A percentile compares a stretch with the other conserved stretches of the same genome.
These are phyloP conservation scores for Cephalopachus bancanus DNA, from an alignment of 2,797 vertebrate species.

Conservation along the genomic window DNA sequence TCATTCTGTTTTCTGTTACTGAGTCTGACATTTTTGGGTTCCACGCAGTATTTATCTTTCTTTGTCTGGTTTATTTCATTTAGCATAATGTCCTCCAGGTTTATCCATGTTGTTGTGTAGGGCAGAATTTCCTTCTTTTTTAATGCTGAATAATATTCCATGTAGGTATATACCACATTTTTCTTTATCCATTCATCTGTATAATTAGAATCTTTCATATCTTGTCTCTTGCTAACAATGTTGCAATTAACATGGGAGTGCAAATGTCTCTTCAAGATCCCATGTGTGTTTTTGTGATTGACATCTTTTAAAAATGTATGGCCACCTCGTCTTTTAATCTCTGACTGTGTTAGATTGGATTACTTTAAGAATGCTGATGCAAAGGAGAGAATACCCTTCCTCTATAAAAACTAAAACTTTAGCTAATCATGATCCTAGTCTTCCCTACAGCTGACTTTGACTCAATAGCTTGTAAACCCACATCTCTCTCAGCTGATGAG, in stretches of 20 bases:
- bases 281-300: neutral
- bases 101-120: neutral
- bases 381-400: neutral
- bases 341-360: neutral
- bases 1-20: neutral
- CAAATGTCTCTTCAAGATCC: neutral
- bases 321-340: neutral
- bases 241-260: neutral
- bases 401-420: neutral
- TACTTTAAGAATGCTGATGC: neutral
- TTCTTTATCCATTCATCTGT: neutral
- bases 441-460: rapidly evolving
- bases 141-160: neutral
- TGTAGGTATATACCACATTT: neutral
- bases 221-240: neutral
- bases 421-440: neutral
- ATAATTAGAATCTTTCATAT: neutral
- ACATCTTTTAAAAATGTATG: neutral
- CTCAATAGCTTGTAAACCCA: neutral
- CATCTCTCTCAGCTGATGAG: neutral
- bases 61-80: neutral
- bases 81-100: neutral
- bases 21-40: neutral
- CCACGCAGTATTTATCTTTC: neutral
- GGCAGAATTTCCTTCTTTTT: neutral